phyloP scores from a whole-genome alignment of 2,797 vertebrate species.

The Parauchenoglanis punctatus region DNA sequence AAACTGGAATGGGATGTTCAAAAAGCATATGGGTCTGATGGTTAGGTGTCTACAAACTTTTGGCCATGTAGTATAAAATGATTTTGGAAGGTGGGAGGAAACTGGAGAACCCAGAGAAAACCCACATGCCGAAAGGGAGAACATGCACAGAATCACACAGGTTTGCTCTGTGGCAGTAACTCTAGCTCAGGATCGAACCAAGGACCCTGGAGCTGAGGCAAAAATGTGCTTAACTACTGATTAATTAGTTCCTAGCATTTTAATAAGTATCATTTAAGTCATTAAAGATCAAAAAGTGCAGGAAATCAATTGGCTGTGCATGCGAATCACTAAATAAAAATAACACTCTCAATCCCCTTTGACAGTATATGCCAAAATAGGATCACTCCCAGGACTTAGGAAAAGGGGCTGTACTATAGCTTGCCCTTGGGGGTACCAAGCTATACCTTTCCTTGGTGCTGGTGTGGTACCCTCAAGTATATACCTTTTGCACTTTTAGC shows the following conservation, averaged over 20 bases:
- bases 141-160: background rate
- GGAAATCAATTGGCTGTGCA: background rate
- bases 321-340: background rate
- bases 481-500: background rate
- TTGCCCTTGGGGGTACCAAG: background rate
- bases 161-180: slow-evolving; percentile 3
- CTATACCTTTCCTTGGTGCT: background rate
- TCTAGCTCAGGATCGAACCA: background rate
- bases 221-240: slow-evolving; percentile 7
- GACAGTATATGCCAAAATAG: background rate
- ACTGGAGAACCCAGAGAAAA: background rate
- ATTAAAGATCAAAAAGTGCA: background rate
- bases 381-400: background rate
- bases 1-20: background rate
- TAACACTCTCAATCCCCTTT: background rate
- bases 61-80: background rate
- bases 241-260: background rate
- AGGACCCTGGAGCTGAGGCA: background rate
- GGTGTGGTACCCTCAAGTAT: background rate
- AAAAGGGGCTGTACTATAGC: too few relatives aligned
- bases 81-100: background rate
- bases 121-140: background rate
- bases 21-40: background rate
- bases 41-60: background rate
- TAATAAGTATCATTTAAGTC: background rate